Percentiles rank a stretch among this genome's conserved stretches.
These are phyloP conservation scores for Morinoia aosen DNA, from an alignment of 2,888 invertebrate species.

Conservation along the genomic window DNA sequence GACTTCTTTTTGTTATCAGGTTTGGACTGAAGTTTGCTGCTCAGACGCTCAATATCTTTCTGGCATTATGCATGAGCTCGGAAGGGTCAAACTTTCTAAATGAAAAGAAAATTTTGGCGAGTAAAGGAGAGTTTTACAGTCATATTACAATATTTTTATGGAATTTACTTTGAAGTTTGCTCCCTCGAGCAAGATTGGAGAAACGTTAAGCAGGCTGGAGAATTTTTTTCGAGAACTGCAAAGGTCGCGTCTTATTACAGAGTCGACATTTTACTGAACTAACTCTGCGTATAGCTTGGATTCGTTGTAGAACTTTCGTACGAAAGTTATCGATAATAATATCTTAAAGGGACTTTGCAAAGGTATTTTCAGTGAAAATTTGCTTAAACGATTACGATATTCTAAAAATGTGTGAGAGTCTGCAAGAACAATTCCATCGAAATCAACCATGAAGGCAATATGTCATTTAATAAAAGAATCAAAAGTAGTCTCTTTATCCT, in stretches of 20 bases:
- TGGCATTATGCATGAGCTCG: slow-evolving; percentile 38
- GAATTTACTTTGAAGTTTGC: neutral
- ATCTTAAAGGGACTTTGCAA: neutral
- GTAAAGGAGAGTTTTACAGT: slow-evolving; percentile 36
- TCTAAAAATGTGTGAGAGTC: neutral
- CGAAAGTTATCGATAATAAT: neutral
- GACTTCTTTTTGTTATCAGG: slow-evolving; percentile 48
- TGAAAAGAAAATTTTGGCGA: slow-evolving; percentile 32
- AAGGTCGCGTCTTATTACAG: neutral
- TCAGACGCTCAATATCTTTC: slow-evolving; percentile 1
- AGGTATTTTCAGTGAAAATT: neutral
- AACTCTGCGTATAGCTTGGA: neutral
- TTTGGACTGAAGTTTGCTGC: slow-evolving; percentile 23
- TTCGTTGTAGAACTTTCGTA: neutral
- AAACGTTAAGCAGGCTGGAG: neutral
- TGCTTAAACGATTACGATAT: neutral
- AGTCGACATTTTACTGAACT: neutral
- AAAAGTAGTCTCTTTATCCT: neutral
- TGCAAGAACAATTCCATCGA: neutral
- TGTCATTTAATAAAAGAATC: neutral
- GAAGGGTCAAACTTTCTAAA: neutral
- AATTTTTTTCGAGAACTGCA: neutral
- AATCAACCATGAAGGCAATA: neutral
- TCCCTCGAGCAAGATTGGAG: slow-evolving; percentile 12
- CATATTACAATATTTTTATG: slow-evolving; percentile 10